Evolutionary conservation across 2,797 vertebrate genomes (phyloP), one percentile per base, ranked within the genome.

Genomic region (Amphiprion clarkii): DNA sequence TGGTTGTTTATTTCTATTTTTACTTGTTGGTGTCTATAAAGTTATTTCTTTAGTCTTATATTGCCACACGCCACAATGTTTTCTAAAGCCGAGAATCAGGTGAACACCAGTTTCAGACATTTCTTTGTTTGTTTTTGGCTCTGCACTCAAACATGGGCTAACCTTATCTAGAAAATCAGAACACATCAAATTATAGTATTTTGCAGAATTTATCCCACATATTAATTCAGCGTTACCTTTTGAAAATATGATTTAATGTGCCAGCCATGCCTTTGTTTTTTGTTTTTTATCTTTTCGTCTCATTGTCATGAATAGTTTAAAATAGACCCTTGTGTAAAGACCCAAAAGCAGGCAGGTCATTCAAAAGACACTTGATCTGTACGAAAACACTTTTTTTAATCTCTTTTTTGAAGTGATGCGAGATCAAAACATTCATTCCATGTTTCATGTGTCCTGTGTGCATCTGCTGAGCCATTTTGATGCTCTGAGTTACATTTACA

Each of bases 281-380:
- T 6, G 27, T 27, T 27, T 23, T 23, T 23, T 23, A 23, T 23
- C 2, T 23, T 23, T 68, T 62, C 62, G 29, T 44, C 7, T 67
- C 39, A 74, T 55, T 59, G 33, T 31, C 36, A 66, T 27, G 2
- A 2, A 23, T 16, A 3, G 5, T 71, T 29, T 60, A 23, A 48
- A 54, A 19, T 5, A 27, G 21, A 27, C 23, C 1, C 49, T 58
- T 25, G 13, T 48, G 33, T 44, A 31, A 63, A 78, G 36, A 31
- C 19, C 2, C 5, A 0, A 59, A 53, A 71, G 53, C 52, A 59
- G 39, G 63, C 25, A 5, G 1, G 39, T 49, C 53, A 62, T 44
- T 77, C 62, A 57, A 54, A 36, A 66, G 14, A 39, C 31, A 3
- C 19, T 66, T 62, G 13, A 73, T 59, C 42, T 27, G 23, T 33